Base-by-base conservation (phyloP, 1,140 invertebrate genomes). In the Drosophila bocqueti region DNA sequence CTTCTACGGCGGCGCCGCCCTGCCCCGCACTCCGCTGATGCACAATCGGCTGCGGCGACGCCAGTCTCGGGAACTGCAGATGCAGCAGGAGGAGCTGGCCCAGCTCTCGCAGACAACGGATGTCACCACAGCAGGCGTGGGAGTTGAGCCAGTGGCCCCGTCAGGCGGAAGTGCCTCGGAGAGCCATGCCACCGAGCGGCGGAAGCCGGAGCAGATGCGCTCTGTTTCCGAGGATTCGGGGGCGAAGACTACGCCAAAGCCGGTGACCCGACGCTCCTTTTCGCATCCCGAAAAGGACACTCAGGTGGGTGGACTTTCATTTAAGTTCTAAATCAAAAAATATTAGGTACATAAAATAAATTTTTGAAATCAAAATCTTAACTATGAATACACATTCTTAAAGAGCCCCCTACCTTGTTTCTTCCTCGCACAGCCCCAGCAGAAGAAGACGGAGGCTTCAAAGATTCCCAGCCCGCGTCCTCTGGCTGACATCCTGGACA, bases 231-330 rank as follows among this genome's bases (percentile, higher is more conserved):
- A 93, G 47, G 92, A 93, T 40, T 92, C 91, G 11, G 92, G 91
- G 2, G 83, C 91, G 1, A 92, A 91, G 49, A 76, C 91, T 4
- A 75, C 81, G 10, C 85, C 85, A 6, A 93, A 93, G 46, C 91
- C 92, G 2, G 89, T 93, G 0, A 92, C 92, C 3, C 68, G 92
- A 21, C 77, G 92, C 31, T 93, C 92, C 34, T 81, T 93, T 13
- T 93, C 92, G 18, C 92, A 93, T 61, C 92, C 92, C 21, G 92
- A 93, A 79, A 93, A 93, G 45, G 91, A 93, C 29, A 91, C 91
- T 16, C 89, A 81, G 83, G 92, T 93, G 60, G 47, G 54, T 24
- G 47, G 13, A 42, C 16, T 3, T 34, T 3, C 13, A 15, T 18
- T 43, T 34, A 29, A 15, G 10, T 18, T 34, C 2, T 6, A 18